Conservation (phyloP, 2,113 vertebrate species). For the Apeltes quadracus region DNA sequence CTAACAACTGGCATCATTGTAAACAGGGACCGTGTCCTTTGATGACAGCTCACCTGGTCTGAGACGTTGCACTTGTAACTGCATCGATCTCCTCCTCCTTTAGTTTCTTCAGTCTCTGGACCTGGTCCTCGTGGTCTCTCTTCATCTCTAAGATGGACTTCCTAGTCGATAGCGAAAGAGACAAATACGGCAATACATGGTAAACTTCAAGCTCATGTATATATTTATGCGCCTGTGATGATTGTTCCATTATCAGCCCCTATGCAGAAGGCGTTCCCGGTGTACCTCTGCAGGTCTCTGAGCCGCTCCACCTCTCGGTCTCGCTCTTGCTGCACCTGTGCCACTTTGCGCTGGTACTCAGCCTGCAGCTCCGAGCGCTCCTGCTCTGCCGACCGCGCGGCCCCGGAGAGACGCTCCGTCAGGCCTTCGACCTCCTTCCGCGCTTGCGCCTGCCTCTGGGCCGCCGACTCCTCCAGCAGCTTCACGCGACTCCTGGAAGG, state of each 20-base stretch:
- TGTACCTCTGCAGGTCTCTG: slow-evolving; percentile 87
- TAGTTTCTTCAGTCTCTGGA: slow-evolving; percentile 84
- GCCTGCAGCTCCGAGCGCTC: slow-evolving; percentile 79
- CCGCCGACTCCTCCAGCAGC: slow-evolving; percentile 81
- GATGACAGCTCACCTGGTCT: slow-evolving; percentile 75
- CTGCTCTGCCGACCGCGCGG: slow-evolving; percentile 71
- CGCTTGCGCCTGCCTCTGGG: slow-evolving; percentile 77
- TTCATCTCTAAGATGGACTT: slow-evolving; percentile 87
- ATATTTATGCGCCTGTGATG: background rate
- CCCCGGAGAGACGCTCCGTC: slow-evolving; percentile 65
- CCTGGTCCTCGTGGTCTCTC: slow-evolving; percentile 88
- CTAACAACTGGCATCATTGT: too few species aligned
- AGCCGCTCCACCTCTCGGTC: slow-evolving; percentile 85
- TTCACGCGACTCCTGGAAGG: slow-evolving; percentile 81
- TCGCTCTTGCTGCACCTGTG: slow-evolving; percentile 80
- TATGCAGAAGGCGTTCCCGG: background rate
- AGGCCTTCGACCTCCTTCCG: slow-evolving; percentile 83
- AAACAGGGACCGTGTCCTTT: background rate
- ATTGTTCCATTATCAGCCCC: too few species aligned
- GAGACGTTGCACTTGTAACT: slow-evolving; percentile 88
- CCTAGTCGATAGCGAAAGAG: slow-evolving; percentile 60
- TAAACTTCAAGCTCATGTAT: background rate
- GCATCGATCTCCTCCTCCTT: slow-evolving; percentile 92
- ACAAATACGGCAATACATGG: background rate
- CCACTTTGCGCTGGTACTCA: slow-evolving; percentile 85